Base-by-base conservation (phyloP, 2,113 vertebrate genomes). In the Cyphomyrus discorhynchus region DNA sequence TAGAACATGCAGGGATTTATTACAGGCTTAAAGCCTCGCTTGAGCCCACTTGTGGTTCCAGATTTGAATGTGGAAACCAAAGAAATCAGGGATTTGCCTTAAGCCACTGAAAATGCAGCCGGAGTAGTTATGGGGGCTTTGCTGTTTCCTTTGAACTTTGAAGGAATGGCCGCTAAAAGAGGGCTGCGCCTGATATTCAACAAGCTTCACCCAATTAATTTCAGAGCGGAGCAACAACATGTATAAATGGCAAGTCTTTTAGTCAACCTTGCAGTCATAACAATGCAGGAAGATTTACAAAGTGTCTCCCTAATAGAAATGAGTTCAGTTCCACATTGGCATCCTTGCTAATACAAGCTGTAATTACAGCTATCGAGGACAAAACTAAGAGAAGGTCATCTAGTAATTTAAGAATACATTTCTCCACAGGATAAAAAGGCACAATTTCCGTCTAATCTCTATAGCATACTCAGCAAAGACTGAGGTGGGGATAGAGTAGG, bases 271-370 rank as follows among this genome's bases (percentile, higher is more conserved):
- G 35, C 77, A 77, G 66, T 90, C 87, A 86, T 90, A 90, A 91
- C 91, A 91, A 88, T 82, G 58, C 56, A 21, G 13, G 45, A 21
- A 88, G 87, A 77, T 91, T 86, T 89, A 89, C 88, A 85, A 88
- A 88, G 53, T 87, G 15, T 53, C 49, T 39, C 46, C 46, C 83
- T n/a, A 24, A 27, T 8, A 58, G 83, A 50, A 10, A 56, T 39
- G 50, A 52, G 50, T 39, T 24, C 21, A 39, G 85, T 35, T 27
- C 49, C 77, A 27, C 52, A 70, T 17, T 86, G 58, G 89, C 47
- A 74, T 82, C 58, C 47, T n/a, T 47, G 45, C 66, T 50, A 8
- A 47, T 47, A 74, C 35, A 84, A 84, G 82, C 45, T 58, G 66
- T 24, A 15, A 88, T 53, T 52, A 39, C 87, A 45, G 87, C 87